Conservation (phyloP, 2,888 invertebrate species). For the Chydorus sphaericus region DNA sequence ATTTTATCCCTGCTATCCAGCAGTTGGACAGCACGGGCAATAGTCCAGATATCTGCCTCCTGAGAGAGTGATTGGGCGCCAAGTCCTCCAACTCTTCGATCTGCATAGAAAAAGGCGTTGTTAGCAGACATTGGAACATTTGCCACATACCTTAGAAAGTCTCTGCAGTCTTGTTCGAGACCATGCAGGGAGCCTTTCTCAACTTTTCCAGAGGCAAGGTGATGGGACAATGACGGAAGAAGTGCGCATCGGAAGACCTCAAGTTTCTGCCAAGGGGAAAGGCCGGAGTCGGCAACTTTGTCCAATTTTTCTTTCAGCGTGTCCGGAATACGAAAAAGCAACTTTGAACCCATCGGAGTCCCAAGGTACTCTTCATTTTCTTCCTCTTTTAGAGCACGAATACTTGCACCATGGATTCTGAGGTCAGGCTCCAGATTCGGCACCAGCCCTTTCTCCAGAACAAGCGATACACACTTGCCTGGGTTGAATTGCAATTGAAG, state of each 20-base stretch:
- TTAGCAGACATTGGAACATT: background rate
- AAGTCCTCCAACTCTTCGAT: background rate
- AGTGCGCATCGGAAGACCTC: background rate
- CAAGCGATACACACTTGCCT: background rate
- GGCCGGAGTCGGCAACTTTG: background rate
- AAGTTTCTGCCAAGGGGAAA: background rate
- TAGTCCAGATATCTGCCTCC: background rate
- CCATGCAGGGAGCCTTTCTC: background rate
- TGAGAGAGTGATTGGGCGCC: background rate
- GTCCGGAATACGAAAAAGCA: background rate
- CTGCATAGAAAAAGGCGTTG: background rate
- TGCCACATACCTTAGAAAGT: background rate
- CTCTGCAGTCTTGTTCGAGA: background rate
- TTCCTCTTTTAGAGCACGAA: background rate
- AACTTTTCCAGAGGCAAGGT: background rate
- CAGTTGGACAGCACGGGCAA: background rate
- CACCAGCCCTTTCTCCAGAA: background rate
- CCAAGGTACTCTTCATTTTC: background rate
- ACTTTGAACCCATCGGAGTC: background rate
- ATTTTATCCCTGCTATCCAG: background rate
- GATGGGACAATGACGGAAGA: background rate
- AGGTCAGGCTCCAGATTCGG: background rate
- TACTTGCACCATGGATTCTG: background rate
- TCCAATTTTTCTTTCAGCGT: background rate
- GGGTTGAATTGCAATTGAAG: background rate